These are phyloP conservation scores for Mola mola DNA, from an alignment of 2,113 vertebrate genomes.

Conservation along the genomic window DNA sequence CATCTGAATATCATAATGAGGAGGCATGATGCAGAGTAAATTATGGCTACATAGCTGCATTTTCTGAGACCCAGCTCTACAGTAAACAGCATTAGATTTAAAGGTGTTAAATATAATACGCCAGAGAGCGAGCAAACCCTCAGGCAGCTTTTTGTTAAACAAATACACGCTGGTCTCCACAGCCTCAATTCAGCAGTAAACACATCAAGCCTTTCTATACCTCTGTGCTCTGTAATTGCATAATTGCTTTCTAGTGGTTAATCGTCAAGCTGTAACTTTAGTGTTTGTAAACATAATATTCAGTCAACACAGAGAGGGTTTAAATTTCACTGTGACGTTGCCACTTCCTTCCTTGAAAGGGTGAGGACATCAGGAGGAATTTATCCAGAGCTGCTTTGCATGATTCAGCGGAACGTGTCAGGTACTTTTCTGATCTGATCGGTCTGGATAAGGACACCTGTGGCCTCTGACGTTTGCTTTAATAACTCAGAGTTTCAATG, in stretches of 20 bases:
- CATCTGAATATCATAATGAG: constrained; percentile 9
- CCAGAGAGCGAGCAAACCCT: constrained; percentile 1
- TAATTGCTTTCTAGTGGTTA: too few relatives aligned
- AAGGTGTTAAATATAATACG: constrained; percentile 14
- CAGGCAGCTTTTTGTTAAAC: constrained; percentile 6
- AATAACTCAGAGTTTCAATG: not conserved
- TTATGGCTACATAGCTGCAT: not conserved
- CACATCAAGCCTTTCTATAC: not conserved
- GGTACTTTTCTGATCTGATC: too few relatives aligned
- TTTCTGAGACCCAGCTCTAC: constrained; percentile 29
- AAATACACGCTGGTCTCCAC: not conserved
- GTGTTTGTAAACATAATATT: too few relatives aligned
- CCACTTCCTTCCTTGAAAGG: constrained; percentile 4
- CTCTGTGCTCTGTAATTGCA: not conserved
- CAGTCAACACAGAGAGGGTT: too few relatives aligned
- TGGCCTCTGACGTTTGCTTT: too few relatives aligned
- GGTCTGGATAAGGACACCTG: too few relatives aligned
- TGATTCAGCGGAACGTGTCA: not conserved
- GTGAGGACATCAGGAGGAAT: not conserved
- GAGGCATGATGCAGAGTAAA: not conserved
- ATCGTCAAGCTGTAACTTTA: too few relatives aligned
- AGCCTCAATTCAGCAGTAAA: not conserved
- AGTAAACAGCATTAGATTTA: constrained; percentile 32
- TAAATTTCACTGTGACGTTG: not conserved
- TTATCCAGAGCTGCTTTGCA: not conserved